A percentile compares a stretch with the other conserved stretches of the same genome.
Evolutionary conservation across 2,888 invertebrate genomes (phyloP).

Genomic region (Cylloceria caligata): DNA sequence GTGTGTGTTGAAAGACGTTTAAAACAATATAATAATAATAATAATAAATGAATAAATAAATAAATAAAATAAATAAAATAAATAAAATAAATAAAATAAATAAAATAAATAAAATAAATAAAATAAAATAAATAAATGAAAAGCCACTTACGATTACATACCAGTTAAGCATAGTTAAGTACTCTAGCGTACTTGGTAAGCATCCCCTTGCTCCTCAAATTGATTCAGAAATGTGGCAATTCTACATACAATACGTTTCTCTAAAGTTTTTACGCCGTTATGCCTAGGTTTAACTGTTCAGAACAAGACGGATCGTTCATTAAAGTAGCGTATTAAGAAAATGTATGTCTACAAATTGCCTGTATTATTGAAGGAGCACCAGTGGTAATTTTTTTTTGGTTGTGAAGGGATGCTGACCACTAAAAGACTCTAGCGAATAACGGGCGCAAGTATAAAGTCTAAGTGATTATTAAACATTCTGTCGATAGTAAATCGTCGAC

Average conservation of each 20-base stretch:
- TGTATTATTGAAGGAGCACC: not conserved
- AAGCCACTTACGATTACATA: conserved; percentile 57
- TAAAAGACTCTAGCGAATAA: conserved; percentile 73
- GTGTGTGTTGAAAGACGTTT: conserved; percentile 66
- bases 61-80: too few species aligned
- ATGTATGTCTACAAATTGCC: not conserved
- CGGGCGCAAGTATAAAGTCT: conserved; percentile 78
- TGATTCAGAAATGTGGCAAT: not conserved
- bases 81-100: too few species aligned
- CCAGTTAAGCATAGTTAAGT: not conserved
- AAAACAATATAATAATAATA: too few species aligned
- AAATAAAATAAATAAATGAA: too few species aligned
- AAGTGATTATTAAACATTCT: conserved; percentile 75
- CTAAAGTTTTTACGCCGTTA: too few species aligned
- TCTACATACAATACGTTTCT: not conserved
- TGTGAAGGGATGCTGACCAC: not conserved
- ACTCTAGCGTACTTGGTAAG: too few species aligned
- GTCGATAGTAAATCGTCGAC: conserved; percentile 71
- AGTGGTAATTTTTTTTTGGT: not conserved
- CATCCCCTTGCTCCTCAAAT: too few species aligned
- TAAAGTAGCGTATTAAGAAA: not conserved
- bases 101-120: too few species aligned
- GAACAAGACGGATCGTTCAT: too few species aligned
- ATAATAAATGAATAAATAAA: too few species aligned
- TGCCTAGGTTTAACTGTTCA: too few species aligned